Percentiles rank a stretch among this genome's conserved stretches.
Conservation (phyloP, 1,140 invertebrate genomes). For the Pseudomyrmex pallidus region DNA sequence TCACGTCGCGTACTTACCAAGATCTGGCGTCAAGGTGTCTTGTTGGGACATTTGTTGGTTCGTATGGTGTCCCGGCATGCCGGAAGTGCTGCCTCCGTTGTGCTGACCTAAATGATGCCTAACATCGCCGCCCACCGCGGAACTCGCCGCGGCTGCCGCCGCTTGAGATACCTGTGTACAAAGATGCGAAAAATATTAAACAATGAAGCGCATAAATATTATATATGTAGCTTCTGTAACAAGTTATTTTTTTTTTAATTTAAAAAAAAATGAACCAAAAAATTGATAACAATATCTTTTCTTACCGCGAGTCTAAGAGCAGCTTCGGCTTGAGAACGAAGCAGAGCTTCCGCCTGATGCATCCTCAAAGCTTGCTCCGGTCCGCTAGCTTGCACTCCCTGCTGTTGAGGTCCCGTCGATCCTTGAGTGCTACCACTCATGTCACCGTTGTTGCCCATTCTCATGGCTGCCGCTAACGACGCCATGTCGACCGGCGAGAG, state of each 20-base stretch:
- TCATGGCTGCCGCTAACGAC: slow-evolving; percentile 92
- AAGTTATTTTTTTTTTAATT: too few species aligned
- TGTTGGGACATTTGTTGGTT: slow-evolving; percentile 84
- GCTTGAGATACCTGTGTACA: slow-evolving; percentile 83
- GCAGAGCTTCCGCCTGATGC: slow-evolving; percentile 91
- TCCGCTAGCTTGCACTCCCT: slow-evolving; percentile 86
- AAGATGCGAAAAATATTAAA: background rate
- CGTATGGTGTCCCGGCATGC: slow-evolving; percentile 83
- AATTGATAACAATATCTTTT: slow-evolving; percentile 9
- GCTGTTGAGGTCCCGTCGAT: slow-evolving; percentile 85
- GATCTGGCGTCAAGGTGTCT: slow-evolving; percentile 83
- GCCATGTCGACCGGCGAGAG: slow-evolving; percentile 89
- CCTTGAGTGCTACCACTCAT: slow-evolving; percentile 85
- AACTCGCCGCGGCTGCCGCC: slow-evolving; percentile 82
- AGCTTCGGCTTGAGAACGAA: slow-evolving; percentile 93
- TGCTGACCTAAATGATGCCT: slow-evolving; percentile 84
- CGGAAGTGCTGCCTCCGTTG: slow-evolving; percentile 83
- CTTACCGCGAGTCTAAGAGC: slow-evolving; percentile 91
- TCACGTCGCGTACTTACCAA: slow-evolving; percentile 78
- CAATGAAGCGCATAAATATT: background rate
- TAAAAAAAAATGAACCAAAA: too few species aligned
- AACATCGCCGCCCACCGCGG: slow-evolving; percentile 82
- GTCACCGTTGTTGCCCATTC: slow-evolving; percentile 88
- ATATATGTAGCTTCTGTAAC: too few species aligned
- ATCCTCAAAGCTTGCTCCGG: slow-evolving; percentile 90